Evolutionary conservation across 23 tunicate genomes (phyloP).

Genomic region (Pegea sp.): DNA sequence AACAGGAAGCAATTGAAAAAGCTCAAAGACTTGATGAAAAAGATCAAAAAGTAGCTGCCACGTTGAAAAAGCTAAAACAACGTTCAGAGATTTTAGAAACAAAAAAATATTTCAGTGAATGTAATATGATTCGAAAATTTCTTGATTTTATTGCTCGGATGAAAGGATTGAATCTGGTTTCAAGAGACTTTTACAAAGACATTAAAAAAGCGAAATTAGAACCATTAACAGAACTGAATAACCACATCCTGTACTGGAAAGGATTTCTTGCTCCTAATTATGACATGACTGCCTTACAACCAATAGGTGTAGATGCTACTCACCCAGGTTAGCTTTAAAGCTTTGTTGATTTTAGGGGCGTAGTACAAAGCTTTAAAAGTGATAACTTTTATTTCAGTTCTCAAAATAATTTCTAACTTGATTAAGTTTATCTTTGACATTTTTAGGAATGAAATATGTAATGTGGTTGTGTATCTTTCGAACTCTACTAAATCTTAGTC

Average conservation of each 20-base stretch:
- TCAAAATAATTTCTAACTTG: too few species aligned
- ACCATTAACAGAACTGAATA: slow-evolving; percentile 27
- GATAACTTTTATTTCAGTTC: not conserved
- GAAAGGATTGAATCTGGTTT: slow-evolving; percentile 58
- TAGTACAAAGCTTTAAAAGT: too few species aligned
- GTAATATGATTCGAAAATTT: slow-evolving; percentile 68
- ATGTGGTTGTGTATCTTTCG: slow-evolving; percentile 82
- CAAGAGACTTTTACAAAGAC: slow-evolving; percentile 83
- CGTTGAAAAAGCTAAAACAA: slow-evolving; percentile 69
- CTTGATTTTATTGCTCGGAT: slow-evolving; percentile 66
- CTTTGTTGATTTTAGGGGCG: too few species aligned
- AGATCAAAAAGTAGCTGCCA: slow-evolving; percentile 43
- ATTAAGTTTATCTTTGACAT: too few species aligned
- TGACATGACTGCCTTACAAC: slow-evolving; percentile 47
- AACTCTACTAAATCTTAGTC: slow-evolving; percentile 68
- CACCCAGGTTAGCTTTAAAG: slow-evolving; percentile 49
- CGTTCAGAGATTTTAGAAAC: slow-evolving; percentile 52
- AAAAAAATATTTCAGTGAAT: slow-evolving; percentile 58
- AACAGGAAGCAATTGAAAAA: slow-evolving; percentile 78
- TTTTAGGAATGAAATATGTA: slow-evolving; percentile 74
- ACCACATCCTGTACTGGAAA: slow-evolving; percentile 72
- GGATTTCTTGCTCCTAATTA: slow-evolving; percentile 49
- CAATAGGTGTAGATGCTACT: slow-evolving; percentile 63
- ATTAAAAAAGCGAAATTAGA: slow-evolving; percentile 76
- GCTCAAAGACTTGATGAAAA: slow-evolving; percentile 75